phyloP scores from a whole-genome alignment of 2,797 vertebrate genomes.

The Rhinichthys osculus region DNA sequence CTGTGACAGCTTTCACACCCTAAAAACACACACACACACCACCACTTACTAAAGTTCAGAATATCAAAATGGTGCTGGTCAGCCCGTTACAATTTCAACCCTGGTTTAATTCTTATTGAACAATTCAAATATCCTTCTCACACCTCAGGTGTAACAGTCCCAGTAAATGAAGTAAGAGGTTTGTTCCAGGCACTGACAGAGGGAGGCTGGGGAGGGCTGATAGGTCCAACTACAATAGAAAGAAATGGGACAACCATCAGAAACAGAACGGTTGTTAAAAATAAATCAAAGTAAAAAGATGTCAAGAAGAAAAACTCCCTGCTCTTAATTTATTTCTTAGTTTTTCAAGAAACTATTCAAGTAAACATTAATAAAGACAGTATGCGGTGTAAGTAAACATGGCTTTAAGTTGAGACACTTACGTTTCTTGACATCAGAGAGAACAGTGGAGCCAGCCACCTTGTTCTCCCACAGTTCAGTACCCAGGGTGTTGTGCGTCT shows the following conservation, averaged over 20 bases:
- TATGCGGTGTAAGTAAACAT: background rate
- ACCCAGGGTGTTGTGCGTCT: constrained; percentile 84
- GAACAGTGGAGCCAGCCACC: constrained; percentile 82
- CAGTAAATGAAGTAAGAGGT: constrained; percentile 95
- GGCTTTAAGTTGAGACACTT: constrained; percentile 67
- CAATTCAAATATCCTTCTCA: constrained; percentile 29
- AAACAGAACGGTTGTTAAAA: background rate
- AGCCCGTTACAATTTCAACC: background rate
- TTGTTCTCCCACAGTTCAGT: constrained; percentile 98
- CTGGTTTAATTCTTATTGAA: background rate
- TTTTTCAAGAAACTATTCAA: background rate
- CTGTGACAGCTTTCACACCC: constrained; percentile 85
- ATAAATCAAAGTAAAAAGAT: background rate
- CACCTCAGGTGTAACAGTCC: constrained; percentile 88
- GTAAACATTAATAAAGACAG: background rate
- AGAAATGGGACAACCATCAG: constrained; percentile 30
- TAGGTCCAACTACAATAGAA: constrained; percentile 88
- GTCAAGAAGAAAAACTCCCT: background rate
- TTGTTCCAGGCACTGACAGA: constrained; percentile 99
- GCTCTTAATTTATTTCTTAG: background rate
- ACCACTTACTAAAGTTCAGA: background rate
- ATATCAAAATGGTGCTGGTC: background rate
- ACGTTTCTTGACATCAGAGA: constrained; percentile 95
- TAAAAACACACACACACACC: constrained; percentile 59
- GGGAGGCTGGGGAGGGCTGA: constrained; percentile 95